A percentile compares a stretch with the other conserved stretches of the same genome.
Evolutionary conservation across 2,888 invertebrate genomes (phyloP).

Genomic region (Lumbricus terrestris): DNA sequence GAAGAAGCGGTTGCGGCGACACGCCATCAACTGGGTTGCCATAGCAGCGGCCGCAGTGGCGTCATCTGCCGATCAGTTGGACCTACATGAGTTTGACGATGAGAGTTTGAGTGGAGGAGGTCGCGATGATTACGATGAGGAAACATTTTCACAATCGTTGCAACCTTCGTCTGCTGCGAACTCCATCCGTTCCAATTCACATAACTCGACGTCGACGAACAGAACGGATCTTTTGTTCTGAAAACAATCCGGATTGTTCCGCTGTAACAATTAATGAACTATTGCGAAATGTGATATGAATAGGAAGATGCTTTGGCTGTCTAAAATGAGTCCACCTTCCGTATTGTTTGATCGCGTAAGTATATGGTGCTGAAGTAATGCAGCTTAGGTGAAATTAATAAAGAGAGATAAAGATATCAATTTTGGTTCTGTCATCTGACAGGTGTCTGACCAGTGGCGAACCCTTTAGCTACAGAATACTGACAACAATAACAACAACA

Average conservation of each 20-base stretch:
- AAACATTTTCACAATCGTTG: not conserved
- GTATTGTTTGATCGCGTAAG: too few species aligned
- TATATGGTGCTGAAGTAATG: too few species aligned
- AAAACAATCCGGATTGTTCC: not conserved
- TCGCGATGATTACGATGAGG: not conserved
- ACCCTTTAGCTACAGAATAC: too few species aligned
- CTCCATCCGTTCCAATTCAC: not conserved
- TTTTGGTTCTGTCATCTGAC: too few species aligned
- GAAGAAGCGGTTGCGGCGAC: not conserved
- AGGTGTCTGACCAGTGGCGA: too few species aligned
- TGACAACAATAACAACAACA: too few species aligned
- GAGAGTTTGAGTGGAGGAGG: not conserved
- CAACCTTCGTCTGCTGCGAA: not conserved
- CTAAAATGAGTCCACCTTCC: too few species aligned
- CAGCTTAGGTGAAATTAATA: too few species aligned
- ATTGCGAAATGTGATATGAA: not conserved
- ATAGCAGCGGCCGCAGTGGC: not conserved
- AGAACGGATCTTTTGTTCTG: slow-evolving; percentile 5
- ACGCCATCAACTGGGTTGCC: slow-evolving; percentile 7
- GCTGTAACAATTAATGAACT: not conserved
- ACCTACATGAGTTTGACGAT: not conserved
- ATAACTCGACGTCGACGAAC: not conserved
- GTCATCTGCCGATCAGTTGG: not conserved
- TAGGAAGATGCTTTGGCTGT: not conserved
- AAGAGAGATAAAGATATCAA: too few species aligned